phyloP scores from a whole-genome alignment of 2,113 vertebrate species.

The Dicrurus megarhynchus region DNA sequence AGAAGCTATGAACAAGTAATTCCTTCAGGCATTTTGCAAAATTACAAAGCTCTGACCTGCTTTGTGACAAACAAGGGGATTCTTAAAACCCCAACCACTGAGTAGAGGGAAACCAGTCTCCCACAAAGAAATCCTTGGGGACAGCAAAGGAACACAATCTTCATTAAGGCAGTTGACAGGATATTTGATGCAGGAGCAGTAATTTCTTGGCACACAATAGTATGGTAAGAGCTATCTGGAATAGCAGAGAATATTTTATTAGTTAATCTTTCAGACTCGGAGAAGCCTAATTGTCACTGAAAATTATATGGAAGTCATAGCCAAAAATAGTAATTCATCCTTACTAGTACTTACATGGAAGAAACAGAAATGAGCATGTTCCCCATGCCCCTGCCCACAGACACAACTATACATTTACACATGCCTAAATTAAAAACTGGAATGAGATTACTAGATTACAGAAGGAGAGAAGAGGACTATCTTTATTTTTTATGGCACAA shows the following conservation, averaged over 20 bases:
- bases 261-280: not conserved
- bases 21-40: not conserved
- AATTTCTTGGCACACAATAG: not conserved
- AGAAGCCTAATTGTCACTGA: not conserved
- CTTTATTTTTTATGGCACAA: not conserved
- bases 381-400: not conserved
- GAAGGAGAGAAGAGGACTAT: not conserved
- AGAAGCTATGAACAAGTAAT: not conserved
- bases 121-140: not conserved
- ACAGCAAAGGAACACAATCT: not conserved
- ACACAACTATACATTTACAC: not conserved
- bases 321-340: not conserved
- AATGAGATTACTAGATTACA: not conserved
- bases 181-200: not conserved
- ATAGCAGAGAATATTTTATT: not conserved
- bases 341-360: not conserved
- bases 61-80: not conserved
- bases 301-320: not conserved
- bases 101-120: not conserved
- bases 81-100: not conserved
- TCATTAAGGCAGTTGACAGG: not conserved
- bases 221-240: not conserved
- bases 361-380: not conserved
- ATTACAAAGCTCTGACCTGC: not conserved
- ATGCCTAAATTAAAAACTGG: not conserved